phyloP scores from a whole-genome alignment of 2,888 invertebrate genomes.

The Heliconius sara region DNA sequence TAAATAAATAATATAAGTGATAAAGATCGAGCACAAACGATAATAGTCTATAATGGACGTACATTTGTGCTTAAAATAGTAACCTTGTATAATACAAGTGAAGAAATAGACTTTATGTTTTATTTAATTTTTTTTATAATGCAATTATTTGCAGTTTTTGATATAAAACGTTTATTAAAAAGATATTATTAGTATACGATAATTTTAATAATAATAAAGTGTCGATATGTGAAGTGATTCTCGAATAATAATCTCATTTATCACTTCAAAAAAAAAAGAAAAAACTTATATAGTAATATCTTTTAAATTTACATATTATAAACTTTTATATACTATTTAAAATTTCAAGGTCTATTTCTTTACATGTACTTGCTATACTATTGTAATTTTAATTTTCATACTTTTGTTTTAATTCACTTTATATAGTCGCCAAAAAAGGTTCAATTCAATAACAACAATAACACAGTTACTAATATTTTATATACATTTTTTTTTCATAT shows the following conservation, averaged over 20 bases:
- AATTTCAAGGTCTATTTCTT: slow-evolving; percentile 1
- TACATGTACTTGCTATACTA: background rate
- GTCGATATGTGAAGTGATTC: background rate
- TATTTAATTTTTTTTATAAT: too few species aligned
- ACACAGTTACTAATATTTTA: too few species aligned
- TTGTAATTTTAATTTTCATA: background rate
- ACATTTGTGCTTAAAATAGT: slow-evolving; percentile 33
- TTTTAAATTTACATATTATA: too few species aligned
- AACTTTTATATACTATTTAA: too few species aligned
- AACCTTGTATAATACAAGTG: background rate
- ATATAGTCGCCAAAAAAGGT: slow-evolving; percentile 2
- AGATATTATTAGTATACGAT: too few species aligned
- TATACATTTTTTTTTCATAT: background rate
- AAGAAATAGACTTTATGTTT: slow-evolving; percentile 17
- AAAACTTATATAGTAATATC: too few species aligned
- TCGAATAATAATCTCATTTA: background rate
- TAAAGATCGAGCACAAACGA: slow-evolving; percentile 37
- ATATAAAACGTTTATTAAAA: too few species aligned
- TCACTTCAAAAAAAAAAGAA: too few species aligned
- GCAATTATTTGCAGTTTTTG: too few species aligned
- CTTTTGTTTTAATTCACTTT: background rate
- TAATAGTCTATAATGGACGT: slow-evolving; percentile 12
- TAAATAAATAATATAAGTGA: slow-evolving; percentile 6
- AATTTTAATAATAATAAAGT: background rate
- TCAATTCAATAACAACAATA: background rate